Evolutionary conservation across 2,113 vertebrate species (phyloP).

Genomic region (Marmota flaviventris): DNA sequence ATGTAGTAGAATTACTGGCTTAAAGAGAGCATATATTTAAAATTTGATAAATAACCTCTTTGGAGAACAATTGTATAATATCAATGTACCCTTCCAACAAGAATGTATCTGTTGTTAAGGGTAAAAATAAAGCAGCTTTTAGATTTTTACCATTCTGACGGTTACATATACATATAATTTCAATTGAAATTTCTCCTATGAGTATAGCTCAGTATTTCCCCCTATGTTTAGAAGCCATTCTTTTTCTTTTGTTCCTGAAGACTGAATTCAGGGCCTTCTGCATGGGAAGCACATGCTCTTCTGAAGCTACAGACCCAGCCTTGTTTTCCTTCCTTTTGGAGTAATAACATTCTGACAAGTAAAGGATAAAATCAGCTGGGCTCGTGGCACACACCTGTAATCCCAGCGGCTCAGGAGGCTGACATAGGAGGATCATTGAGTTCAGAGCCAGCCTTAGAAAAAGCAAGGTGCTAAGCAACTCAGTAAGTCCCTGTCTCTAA

Average conservation of each 20-base stretch:
- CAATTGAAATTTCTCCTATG: neutral
- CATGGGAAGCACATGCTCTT: neutral
- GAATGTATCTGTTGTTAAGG: neutral
- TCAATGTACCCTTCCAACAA: neutral
- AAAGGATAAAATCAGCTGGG: neutral
- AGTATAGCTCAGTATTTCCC: neutral
- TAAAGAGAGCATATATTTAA: neutral
- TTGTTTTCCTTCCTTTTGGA: neutral
- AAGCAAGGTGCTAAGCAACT: too few relatives aligned
- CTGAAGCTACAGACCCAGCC: neutral
- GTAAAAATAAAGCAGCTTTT: slow-evolving; percentile 15
- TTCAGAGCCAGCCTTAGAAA: too few relatives aligned
- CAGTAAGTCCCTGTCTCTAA: too few relatives aligned
- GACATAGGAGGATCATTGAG: too few relatives aligned
- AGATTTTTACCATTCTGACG: slow-evolving; percentile 20
- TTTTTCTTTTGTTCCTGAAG: neutral
- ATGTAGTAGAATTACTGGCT: neutral
- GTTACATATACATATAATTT: neutral
- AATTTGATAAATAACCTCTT: slow-evolving; percentile 23
- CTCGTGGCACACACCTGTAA: too few relatives aligned
- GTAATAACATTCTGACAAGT: neutral
- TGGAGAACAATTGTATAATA: neutral
- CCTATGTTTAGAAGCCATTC: neutral
- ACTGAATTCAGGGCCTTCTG: neutral
- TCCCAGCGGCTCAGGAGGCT: too few relatives aligned